Evolutionary conservation across 1,140 invertebrate species (phyloP).

Genomic region (Neodiprion lecontei): DNA sequence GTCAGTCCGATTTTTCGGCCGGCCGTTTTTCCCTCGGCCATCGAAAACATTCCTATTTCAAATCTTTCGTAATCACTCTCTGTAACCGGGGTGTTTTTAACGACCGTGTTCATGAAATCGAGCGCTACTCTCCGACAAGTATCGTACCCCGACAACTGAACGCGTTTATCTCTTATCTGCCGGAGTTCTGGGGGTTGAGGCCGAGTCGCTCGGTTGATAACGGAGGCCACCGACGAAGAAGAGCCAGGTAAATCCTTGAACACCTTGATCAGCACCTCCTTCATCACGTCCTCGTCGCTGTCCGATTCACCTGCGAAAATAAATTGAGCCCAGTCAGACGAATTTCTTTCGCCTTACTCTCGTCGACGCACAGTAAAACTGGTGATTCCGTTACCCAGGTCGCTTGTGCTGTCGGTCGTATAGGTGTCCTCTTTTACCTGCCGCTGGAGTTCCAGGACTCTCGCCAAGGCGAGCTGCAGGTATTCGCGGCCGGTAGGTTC

Average conservation of each 20-base stretch:
- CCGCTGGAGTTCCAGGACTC: constrained; percentile 50
- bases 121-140: constrained; percentile 50
- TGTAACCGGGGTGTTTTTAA: constrained; percentile 25
- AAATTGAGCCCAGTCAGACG: constrained; percentile 10
- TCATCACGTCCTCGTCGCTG: constrained; percentile 51
- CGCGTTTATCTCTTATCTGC: constrained; percentile 45
- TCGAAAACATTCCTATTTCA: constrained; percentile 11
- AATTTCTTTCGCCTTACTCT: constrained; percentile 7
- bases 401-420: constrained; percentile 41
- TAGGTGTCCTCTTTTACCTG: constrained; percentile 50
- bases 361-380: background rate
- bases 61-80: background rate
- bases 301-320: constrained; percentile 43
- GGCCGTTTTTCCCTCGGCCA: background rate
- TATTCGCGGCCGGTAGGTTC: constrained; percentile 48
- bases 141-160: constrained; percentile 54
- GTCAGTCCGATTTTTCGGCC: constrained; percentile 8
- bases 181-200: constrained; percentile 34
- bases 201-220: constrained; percentile 44
- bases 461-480: constrained; percentile 47
- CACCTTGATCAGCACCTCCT: constrained; percentile 50
- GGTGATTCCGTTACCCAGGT: constrained; percentile 41
- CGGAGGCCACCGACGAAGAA: constrained; percentile 31
- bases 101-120: constrained; percentile 49
- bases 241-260: constrained; percentile 54